These are phyloP conservation scores for Mixornis gularis DNA, from an alignment of 2,113 vertebrate genomes.

Conservation along the genomic window DNA sequence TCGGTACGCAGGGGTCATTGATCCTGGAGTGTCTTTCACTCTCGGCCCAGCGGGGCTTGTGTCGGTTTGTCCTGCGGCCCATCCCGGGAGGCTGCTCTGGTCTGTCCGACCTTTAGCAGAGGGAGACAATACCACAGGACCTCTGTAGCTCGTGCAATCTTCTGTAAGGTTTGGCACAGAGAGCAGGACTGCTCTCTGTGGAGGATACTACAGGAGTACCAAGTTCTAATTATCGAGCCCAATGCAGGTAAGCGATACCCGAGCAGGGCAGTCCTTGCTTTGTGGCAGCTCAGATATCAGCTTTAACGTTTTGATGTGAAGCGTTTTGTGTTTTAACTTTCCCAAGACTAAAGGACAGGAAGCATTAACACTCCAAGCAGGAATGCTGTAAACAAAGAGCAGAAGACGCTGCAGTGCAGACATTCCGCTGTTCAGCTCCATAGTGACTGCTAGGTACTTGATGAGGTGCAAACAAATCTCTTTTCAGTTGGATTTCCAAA, in stretches of 20 bases:
- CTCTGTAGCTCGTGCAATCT: neutral
- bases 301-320: neutral
- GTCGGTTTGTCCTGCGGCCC: fast-evolving
- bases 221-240: neutral
- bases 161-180: neutral
- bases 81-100: neutral
- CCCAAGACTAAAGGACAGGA: neutral
- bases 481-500: neutral
- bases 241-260: neutral
- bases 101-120: neutral
- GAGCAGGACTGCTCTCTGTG: neutral
- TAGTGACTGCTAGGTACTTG: neutral
- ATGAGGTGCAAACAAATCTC: neutral
- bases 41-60: neutral
- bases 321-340: neutral
- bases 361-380: neutral
- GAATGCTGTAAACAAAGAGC: neutral
- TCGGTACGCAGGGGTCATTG: neutral
- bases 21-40: neutral
- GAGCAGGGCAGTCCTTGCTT: neutral
- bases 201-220: neutral
- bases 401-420: neutral
- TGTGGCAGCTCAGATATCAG: neutral
- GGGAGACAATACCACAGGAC: neutral
- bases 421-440: fast-evolving